Evolutionary conservation across 2,797 vertebrate genomes (phyloP).

Genomic region (Gobio occitaniae): DNA sequence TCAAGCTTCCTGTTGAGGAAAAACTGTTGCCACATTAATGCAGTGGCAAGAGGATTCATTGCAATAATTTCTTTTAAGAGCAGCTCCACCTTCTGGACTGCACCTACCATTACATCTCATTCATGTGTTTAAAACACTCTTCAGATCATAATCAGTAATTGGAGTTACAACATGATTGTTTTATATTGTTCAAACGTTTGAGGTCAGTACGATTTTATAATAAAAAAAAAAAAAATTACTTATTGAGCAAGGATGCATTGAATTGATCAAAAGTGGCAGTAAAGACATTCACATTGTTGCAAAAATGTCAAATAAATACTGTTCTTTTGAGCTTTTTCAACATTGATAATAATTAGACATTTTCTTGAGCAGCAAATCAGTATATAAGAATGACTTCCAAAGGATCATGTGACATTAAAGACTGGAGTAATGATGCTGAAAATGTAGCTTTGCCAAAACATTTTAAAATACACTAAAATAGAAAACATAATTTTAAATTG

Average conservation of each 20-base stretch:
- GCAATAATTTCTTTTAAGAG: slow-evolving; percentile 19
- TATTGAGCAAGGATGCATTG: background rate
- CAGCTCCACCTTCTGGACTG: slow-evolving; percentile 53
- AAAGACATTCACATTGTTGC: background rate
- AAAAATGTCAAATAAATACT: background rate
- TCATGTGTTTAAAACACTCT: background rate
- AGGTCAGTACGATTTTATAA: background rate
- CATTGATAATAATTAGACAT: background rate
- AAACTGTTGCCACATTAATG: slow-evolving; percentile 23
- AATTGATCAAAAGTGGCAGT: background rate
- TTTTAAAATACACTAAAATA: too few species aligned
- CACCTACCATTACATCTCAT: background rate
- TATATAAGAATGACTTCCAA: background rate
- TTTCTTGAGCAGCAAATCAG: background rate
- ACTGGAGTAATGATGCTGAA: background rate
- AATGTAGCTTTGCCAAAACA: background rate
- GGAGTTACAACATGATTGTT: background rate
- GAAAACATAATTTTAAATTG: too few species aligned
- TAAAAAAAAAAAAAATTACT: background rate
- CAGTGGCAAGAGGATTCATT: background rate
- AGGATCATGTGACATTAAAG: background rate
- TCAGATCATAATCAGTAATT: background rate
- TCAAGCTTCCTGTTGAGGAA: slow-evolving; percentile 5
- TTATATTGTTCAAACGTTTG: background rate
- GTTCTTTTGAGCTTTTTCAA: background rate